A percentile compares a stretch with the other conserved stretches of the same genome.
phyloP scores from a whole-genome alignment of 2,797 vertebrate species.

The Chromobotia macracanthus region DNA sequence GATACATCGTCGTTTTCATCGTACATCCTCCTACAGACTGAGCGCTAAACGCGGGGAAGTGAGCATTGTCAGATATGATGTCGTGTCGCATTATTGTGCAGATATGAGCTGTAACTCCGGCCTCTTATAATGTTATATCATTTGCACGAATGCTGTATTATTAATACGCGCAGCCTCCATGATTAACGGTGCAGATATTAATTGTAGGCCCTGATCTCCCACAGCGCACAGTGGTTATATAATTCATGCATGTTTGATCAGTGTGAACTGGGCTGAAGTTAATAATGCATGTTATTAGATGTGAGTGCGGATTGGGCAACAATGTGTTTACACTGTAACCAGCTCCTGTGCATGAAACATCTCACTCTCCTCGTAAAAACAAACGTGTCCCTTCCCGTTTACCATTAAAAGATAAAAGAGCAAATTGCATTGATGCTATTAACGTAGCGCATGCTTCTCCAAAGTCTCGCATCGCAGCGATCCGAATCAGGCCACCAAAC shows the following conservation, averaged over 20 bases:
- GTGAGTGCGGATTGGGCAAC: background rate
- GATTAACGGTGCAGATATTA: background rate
- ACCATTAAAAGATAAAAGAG: background rate
- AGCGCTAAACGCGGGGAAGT: conserved; percentile 78
- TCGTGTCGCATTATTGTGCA: conserved; percentile 7
- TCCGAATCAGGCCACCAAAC: conserved; percentile 43
- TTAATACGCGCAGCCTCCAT: background rate
- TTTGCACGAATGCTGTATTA: background rate
- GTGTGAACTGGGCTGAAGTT: conserved; percentile 10
- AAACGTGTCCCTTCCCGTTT: conserved; percentile 36
- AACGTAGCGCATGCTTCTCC: background rate
- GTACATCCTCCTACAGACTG: conserved; percentile 90
- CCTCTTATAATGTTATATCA: background rate
- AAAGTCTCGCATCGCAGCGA: background rate
- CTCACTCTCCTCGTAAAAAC: conserved; percentile 41
- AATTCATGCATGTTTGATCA: conserved; percentile 11
- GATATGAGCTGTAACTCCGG: background rate
- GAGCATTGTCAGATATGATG: background rate
- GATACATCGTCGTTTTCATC: conserved; percentile 94
- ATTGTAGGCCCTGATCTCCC: conserved; percentile 33
- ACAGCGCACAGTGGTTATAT: conserved; percentile 5
- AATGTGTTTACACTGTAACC: background rate
- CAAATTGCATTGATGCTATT: background rate
- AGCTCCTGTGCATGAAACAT: conserved; percentile 11
- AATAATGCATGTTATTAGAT: conserved; percentile 9